Evolutionary conservation across 2,113 vertebrate genomes (phyloP), one percentile per base, ranked within the genome.

Genomic region (Opisthocomus hoazin): DNA sequence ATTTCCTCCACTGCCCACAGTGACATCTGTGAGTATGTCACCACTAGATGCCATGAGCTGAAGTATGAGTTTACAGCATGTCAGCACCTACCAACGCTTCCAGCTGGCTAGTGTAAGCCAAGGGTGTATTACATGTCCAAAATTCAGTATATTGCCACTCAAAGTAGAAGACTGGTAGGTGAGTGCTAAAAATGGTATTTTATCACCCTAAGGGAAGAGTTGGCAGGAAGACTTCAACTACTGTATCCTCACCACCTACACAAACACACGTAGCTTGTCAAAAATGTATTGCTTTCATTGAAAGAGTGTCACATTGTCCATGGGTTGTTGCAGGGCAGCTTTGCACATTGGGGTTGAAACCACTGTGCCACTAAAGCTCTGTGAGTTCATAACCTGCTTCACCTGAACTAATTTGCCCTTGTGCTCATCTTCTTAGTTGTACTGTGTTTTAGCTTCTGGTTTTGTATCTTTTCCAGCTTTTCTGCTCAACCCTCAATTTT

Each of bases 41-140:
- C n/a, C 43, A 41, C 21, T 50, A 74, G 68, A 60, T 60, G 84
- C 24, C 45, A 39, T 1, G 6, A 53, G 54, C 68, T 94, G 54
- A 26, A 34, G 30, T 65, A 34, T 17, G 34, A 86, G 54, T 22
- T 89, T 64, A 51, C 81, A 70, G 41, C 21, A 3, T 45, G 91
- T 32, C 84, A 94, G 54, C 87, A 74, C 66, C 76, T 89, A 61
- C 68, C 12, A 54, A 9, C 68, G 61, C 41, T 92, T 34, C 68
- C 0, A 4, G 30, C 54, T 65, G 46, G 41, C 48, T 57, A 23
- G 21, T 19, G 15, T 24, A 74, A 89, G 30, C 68, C 87, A 63
- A 64, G 50, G 71, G 63, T 0, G 0, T 43, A 29, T 9, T 30
- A 60, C 0, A 0, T 3, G 34, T 51, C 84, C 66, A 74, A 39